Base-by-base conservation (phyloP, 1,140 invertebrate species). In the Zaprionus kolodkinae region DNA sequence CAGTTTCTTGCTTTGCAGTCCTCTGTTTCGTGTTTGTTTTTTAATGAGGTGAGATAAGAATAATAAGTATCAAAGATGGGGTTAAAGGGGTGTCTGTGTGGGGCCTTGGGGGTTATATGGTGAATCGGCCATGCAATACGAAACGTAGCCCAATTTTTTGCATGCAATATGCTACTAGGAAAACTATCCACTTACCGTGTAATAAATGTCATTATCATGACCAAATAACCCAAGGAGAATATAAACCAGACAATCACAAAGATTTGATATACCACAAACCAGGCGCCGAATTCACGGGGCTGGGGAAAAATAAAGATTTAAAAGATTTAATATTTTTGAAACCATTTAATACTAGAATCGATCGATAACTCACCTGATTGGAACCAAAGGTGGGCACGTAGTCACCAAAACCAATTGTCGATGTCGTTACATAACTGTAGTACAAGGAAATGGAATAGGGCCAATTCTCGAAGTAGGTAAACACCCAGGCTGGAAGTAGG, bases 361-460 rank as follows among this genome's bases (percentile, higher is more conserved):
- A 43, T 54, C 7, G 27, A 5, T 55, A 11, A 12, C 85, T 92
- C 92, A 95, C 96, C 96, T 92, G 92, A 70, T 85, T 79, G 57
- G 87, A n/a, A 2, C 89, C 81, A 78, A 92, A 92, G 6, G 92
- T 93, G 81, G 98, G 97, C 15, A 99, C 97, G 81, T 95, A 96
- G 93, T 99, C 98, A 38, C 98, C 98, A 92, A 99, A 99, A 21
- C 98, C 98, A 80, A 99, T 98, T 9, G 98, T 99, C 0, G 97
- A 97, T 3, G 98, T 94, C 0, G 97, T 98, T 30, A 99, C 96
- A 92, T 98, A 98, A 13, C 97, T 96, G 82, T 97, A 99, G 92
- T 99, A 99, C 43, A 99, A 94, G 0, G 97, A 95, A 50, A 97
- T 95, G n/a, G 97, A 95, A 88, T 97, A 99, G 2, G 95, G 94